Evolutionary conservation across 2,113 vertebrate species (phyloP).

Genomic region (Nothobranchius kuhntae): DNA sequence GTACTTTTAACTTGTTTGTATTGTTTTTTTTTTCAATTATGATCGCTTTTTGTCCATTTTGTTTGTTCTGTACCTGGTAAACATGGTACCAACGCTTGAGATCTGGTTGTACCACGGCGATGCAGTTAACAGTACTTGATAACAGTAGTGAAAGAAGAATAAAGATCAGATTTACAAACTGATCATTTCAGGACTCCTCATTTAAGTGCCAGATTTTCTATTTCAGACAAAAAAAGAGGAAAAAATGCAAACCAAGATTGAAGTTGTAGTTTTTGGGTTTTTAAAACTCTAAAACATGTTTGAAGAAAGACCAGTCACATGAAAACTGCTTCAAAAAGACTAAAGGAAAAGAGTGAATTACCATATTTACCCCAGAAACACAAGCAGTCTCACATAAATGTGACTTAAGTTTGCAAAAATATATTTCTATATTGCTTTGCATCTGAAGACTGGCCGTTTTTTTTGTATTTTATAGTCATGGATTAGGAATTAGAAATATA

Average conservation of each 20-base stretch:
- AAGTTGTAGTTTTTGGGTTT: conserved; percentile 21
- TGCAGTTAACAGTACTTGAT: conserved; percentile 55
- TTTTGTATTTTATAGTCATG: too few relatives aligned
- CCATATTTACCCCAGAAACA: too few relatives aligned
- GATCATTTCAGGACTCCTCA: conserved; percentile 62
- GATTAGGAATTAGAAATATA: too few relatives aligned
- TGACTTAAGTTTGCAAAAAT: too few relatives aligned
- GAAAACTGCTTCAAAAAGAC: too few relatives aligned
- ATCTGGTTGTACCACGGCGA: conserved; percentile 49
- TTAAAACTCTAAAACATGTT: background rate
- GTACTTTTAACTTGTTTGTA: conserved; percentile 72
- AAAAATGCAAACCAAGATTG: conserved; percentile 2
- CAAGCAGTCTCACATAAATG: too few relatives aligned
- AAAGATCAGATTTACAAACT: conserved; percentile 69
- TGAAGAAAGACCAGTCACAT: too few relatives aligned
- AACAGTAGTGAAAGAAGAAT: conserved; percentile 71
- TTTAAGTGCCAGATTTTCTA: conserved; percentile 50
- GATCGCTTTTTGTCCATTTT: conserved; percentile 48
- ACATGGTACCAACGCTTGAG: conserved; percentile 39
- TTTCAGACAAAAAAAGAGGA: background rate
- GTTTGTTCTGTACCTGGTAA: conserved; percentile 62
- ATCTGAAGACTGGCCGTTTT: too few relatives aligned
- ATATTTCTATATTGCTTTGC: too few relatives aligned
- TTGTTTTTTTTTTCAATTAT: conserved; percentile 58
- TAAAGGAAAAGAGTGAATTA: too few relatives aligned